Percentiles rank a stretch among this genome's conserved stretches.
Evolutionary conservation across 2,888 invertebrate genomes (phyloP).

Genomic region (Euproctis similis): DNA sequence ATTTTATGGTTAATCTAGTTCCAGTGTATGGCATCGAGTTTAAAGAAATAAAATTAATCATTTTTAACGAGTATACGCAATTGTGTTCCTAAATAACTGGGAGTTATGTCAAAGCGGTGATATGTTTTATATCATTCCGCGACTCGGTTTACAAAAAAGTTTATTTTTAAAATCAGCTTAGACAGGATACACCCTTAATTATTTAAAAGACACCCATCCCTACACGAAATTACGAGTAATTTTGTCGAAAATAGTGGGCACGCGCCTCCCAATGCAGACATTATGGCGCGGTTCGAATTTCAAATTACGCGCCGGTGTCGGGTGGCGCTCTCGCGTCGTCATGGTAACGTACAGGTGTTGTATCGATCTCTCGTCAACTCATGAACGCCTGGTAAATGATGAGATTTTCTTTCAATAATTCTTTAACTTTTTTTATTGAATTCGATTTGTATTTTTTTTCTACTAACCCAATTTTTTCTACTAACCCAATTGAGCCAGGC

Average conservation of each 20-base stretch:
- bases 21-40: too few species aligned
- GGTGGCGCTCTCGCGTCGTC: conserved; percentile 66
- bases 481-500: too few species aligned
- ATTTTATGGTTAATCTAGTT: too few species aligned
- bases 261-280: conserved; percentile 50
- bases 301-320: conserved; percentile 73
- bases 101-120: conserved; percentile 4
- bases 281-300: conserved; percentile 70
- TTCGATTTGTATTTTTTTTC: too few species aligned
- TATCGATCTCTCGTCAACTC: conserved; percentile 52
- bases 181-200: conserved; percentile 36
- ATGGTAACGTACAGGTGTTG: conserved; percentile 68
- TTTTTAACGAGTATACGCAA: too few species aligned
- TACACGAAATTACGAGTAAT: conserved; percentile 56
- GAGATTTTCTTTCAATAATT: too few species aligned
- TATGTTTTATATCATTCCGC: conserved; percentile 25
- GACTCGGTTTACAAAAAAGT: conserved; percentile 21
- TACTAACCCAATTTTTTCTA: too few species aligned
- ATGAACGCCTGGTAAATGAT: conserved; percentile 33
- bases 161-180: conserved; percentile 16
- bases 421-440: not conserved
- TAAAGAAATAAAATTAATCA: too few species aligned
- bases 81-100: too few species aligned
- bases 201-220: conserved; percentile 38
- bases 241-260: conserved; percentile 48